Percentiles rank a stretch among this genome's conserved stretches.
Conservation (phyloP, 2,888 invertebrate species). For the Folsomia candida region DNA sequence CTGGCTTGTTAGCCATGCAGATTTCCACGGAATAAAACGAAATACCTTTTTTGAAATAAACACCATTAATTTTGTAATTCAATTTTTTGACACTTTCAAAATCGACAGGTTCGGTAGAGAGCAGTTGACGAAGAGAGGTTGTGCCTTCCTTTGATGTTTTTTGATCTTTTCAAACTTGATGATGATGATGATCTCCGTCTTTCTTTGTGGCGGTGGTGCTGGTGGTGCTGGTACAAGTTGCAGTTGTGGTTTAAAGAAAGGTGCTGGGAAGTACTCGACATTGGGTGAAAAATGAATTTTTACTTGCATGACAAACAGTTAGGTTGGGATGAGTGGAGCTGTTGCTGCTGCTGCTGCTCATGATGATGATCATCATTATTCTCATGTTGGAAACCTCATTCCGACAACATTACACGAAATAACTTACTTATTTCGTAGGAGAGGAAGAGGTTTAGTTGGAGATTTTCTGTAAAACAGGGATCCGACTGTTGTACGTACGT, state of each 20-base stretch:
- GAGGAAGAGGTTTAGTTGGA: too few species aligned
- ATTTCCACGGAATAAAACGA: background rate
- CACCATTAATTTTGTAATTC: background rate
- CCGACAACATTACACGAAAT: background rate
- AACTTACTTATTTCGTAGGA: background rate
- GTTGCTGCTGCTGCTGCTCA: background rate
- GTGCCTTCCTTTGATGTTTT: slow-evolving; percentile 12
- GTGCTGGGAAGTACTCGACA: too few species aligned
- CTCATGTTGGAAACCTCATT: background rate
- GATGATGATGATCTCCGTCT: slow-evolving; percentile 20
- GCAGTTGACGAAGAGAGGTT: background rate
- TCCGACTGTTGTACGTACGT: too few species aligned
- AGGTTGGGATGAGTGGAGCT: background rate
- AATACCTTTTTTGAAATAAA: background rate
- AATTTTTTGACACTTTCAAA: slow-evolving; percentile 1
- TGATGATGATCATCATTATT: slow-evolving; percentile 4
- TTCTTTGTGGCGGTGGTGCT: background rate
- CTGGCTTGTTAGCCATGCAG: background rate
- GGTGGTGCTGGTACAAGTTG: too few species aligned
- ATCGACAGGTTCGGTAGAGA: background rate
- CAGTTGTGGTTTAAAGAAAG: background rate
- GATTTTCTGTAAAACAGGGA: too few species aligned
- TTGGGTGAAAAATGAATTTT: slow-evolving; percentile 17
- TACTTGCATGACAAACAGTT: slow-evolving; percentile 15
- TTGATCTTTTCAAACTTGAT: slow-evolving; percentile 39